Conservation (phyloP, 1,140 invertebrate genomes). For the Drosophila tropicalis region DNA sequence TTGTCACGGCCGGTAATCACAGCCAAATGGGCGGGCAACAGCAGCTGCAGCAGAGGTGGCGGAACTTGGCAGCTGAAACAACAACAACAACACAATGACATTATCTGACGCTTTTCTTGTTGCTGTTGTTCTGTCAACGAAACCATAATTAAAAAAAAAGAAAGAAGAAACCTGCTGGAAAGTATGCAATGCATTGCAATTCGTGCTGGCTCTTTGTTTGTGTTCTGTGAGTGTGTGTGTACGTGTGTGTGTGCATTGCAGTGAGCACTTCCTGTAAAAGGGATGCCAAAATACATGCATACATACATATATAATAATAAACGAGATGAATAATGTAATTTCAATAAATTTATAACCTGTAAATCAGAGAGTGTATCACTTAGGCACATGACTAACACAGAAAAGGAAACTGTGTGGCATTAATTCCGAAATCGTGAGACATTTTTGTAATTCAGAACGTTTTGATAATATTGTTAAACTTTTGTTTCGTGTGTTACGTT, state of each 20-base stretch:
- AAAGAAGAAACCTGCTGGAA: background rate
- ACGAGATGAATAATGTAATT: background rate
- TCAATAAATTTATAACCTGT: background rate
- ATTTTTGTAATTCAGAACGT: no score
- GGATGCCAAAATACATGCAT: background rate
- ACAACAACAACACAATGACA: conserved; percentile 38
- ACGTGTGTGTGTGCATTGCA: background rate
- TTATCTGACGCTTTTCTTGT: conserved; percentile 43
- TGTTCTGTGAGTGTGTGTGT: background rate
- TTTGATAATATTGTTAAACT: no score
- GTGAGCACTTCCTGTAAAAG: background rate
- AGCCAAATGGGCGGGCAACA: conserved; percentile 35
- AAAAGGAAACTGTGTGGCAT: no score
- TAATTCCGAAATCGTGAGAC: background rate
- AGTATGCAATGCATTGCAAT: conserved; percentile 12
- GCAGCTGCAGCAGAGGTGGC: background rate
- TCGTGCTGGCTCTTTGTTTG: conserved; percentile 1
- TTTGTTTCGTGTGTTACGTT: no score
- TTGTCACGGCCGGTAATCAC: conserved; percentile 51
- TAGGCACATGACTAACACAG: no score
- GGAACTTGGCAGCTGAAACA: background rate
- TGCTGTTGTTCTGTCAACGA: conserved; percentile 37
- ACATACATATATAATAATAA: background rate
- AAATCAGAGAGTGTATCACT: background rate
- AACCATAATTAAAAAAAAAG: conserved; percentile 58